Conservation (phyloP, 2,888 invertebrate species). For the Xanthostigma xanthostigma region DNA sequence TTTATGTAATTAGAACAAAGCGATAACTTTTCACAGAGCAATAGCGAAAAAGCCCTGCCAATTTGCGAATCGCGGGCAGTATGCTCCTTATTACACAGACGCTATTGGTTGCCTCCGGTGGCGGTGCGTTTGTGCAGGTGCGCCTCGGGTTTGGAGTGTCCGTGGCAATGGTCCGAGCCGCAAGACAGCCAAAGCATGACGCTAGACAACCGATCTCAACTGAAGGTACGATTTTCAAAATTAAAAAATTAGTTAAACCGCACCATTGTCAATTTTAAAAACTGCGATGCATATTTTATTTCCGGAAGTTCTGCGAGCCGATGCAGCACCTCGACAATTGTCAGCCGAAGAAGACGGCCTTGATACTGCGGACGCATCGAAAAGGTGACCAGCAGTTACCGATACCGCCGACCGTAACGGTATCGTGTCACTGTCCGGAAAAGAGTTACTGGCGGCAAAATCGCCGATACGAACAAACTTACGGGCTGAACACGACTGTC, state of each 20-base stretch:
- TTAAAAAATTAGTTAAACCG: constrained; percentile 5
- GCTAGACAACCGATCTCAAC: constrained; percentile 40
- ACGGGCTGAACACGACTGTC: constrained; percentile 20
- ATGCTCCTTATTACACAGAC: constrained; percentile 36
- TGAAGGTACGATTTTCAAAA: constrained; percentile 33
- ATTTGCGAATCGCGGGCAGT: constrained; percentile 31
- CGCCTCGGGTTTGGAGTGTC: constrained; percentile 33
- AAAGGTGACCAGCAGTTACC: constrained; percentile 30
- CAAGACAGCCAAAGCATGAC: constrained; percentile 26
- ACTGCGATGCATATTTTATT: constrained; percentile 4
- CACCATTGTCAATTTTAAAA: not conserved
- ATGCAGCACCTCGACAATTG: constrained; percentile 30
- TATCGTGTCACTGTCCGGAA: constrained; percentile 34
- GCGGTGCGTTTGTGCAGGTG: constrained; percentile 47
- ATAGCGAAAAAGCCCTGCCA: constrained; percentile 43
- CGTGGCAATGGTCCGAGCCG: constrained; percentile 29
- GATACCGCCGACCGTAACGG: constrained; percentile 29
- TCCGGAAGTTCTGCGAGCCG: constrained; percentile 36
- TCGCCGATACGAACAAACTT: constrained; percentile 18
- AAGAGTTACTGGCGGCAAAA: constrained; percentile 36
- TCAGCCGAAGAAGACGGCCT: constrained; percentile 24
- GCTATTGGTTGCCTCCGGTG: constrained; percentile 41
- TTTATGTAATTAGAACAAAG: too few relatives aligned
- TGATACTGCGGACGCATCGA: constrained; percentile 25
- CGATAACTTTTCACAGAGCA: constrained; percentile 27